phyloP scores from a whole-genome alignment of 2,888 invertebrate species.

The Philhelius pedissequus region DNA sequence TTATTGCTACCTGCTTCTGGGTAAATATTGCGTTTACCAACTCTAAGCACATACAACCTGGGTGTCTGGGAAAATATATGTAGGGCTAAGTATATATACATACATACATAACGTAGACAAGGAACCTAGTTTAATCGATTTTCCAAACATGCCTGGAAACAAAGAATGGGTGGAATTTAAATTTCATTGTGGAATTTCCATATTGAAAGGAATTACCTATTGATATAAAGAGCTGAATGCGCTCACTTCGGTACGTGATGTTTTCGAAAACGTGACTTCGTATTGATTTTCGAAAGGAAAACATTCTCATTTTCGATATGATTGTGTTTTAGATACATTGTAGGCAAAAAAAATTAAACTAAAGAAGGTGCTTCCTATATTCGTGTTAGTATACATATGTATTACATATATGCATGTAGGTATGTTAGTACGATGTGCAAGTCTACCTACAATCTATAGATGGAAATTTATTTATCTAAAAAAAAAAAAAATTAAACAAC shows the following conservation, averaged over 20 bases:
- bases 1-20: constrained; percentile 3
- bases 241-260: constrained; percentile 74
- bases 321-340: constrained; percentile 26
- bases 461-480: constrained; percentile 4
- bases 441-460: neutral
- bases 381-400: neutral
- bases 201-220: constrained; percentile 11
- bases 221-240: constrained; percentile 18
- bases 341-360: neutral
- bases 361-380: constrained; percentile 42
- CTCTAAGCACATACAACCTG: constrained; percentile 3
- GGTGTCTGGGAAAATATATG: constrained; percentile 52
- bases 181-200: constrained; percentile 38
- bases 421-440: too few relatives aligned
- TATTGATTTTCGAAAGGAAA: constrained; percentile 76
- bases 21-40: neutral
- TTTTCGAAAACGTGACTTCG: constrained; percentile 78
- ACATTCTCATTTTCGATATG: constrained; percentile 62
- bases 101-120: neutral
- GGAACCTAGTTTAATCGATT: constrained; percentile 26
- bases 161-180: constrained; percentile 28
- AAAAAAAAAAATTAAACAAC: constrained; percentile 8
- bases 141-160: constrained; percentile 9
- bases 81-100: too few relatives aligned
- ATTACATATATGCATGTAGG: too few relatives aligned